Conservation (phyloP, 2,888 invertebrate genomes). For the Caenorhabditis becei region DNA sequence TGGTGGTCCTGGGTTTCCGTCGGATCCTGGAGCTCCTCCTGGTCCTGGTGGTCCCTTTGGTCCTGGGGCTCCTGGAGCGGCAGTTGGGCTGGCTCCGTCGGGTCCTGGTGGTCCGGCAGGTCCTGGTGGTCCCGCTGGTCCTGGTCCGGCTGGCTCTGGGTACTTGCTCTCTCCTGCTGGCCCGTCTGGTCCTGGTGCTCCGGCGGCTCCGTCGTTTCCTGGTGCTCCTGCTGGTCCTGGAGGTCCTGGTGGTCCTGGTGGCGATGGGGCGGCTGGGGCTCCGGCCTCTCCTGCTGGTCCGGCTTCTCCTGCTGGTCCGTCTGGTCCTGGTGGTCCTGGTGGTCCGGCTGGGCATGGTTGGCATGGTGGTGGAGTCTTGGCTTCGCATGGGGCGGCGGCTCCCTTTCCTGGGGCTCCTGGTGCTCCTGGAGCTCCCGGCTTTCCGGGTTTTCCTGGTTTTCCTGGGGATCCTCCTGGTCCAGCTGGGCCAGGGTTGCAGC, state of each 20-base stretch:
- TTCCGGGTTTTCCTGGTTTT: slow-evolving; percentile 64
- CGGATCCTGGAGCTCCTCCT: slow-evolving; percentile 61
- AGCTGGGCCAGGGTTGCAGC: slow-evolving; percentile 64
- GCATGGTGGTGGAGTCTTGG: slow-evolving; percentile 60
- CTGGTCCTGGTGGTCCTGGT: slow-evolving; percentile 65
- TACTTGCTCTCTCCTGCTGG: slow-evolving; percentile 55
- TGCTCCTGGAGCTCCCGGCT: slow-evolving; percentile 68
- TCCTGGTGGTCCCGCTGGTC: slow-evolving; percentile 63
- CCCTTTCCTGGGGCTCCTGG: slow-evolving; percentile 70
- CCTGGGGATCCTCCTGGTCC: slow-evolving; percentile 58
- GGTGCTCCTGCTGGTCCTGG: slow-evolving; percentile 65
- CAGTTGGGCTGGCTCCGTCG: slow-evolving; percentile 55
- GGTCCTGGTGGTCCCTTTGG: slow-evolving; percentile 65
- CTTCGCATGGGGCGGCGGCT: slow-evolving; percentile 55
- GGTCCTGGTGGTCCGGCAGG: slow-evolving; percentile 62
- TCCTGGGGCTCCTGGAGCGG: slow-evolving; percentile 62
- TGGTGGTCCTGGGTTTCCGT: slow-evolving; percentile 61
- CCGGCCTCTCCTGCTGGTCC: slow-evolving; percentile 57
- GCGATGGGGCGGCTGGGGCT: slow-evolving; percentile 70
- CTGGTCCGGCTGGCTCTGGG: slow-evolving; percentile 55
- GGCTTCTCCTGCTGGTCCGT: slow-evolving; percentile 67
- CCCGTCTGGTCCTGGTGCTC: slow-evolving; percentile 59
- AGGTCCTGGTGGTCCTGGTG: slow-evolving; percentile 65
- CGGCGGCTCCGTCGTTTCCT: slow-evolving; percentile 55
- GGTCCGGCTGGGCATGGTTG: slow-evolving; percentile 69